These are phyloP conservation scores for Sparus aurata DNA, from an alignment of 2,797 vertebrate species.

Conservation along the genomic window DNA sequence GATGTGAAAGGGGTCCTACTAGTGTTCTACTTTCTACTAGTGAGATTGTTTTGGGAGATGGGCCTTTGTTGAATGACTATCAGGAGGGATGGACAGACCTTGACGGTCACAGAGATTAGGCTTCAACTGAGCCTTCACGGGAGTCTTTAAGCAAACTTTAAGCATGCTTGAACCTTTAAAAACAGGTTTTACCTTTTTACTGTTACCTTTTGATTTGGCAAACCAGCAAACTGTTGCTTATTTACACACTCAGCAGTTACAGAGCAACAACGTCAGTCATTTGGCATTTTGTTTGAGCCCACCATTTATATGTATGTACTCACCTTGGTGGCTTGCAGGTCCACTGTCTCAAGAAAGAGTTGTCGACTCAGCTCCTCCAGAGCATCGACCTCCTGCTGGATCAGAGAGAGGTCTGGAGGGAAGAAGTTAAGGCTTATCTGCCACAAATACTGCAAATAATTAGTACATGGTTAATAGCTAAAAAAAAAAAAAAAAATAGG, in stretches of 20 bases:
- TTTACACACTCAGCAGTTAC: too few relatives aligned
- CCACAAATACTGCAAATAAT: neutral
- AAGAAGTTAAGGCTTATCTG: constrained; percentile 65
- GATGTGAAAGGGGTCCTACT: too few relatives aligned
- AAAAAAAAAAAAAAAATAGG: neutral
- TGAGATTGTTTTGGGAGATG: neutral
- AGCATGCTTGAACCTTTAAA: too few relatives aligned
- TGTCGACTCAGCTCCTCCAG: constrained; percentile 97
- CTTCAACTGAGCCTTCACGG: neutral
- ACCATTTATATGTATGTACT: neutral
- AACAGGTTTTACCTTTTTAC: too few relatives aligned
- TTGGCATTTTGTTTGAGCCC: too few relatives aligned
- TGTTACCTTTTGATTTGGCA: too few relatives aligned
- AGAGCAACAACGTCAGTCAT: too few relatives aligned
- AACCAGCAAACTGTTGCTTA: too few relatives aligned
- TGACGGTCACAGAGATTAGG: neutral
- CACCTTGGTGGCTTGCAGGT: constrained; percentile 98
- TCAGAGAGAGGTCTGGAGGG: constrained; percentile 92
- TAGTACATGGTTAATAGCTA: neutral
- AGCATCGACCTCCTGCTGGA: constrained; percentile 98
- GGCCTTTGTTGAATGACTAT: neutral
- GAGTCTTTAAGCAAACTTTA: constrained; percentile 1
- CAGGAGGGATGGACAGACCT: neutral
- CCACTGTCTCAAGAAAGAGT: constrained; percentile 97
- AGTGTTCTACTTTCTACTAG: too few relatives aligned